These are phyloP conservation scores for Acomys russatus DNA, from an alignment of 2,797 vertebrate species.

Conservation along the genomic window DNA sequence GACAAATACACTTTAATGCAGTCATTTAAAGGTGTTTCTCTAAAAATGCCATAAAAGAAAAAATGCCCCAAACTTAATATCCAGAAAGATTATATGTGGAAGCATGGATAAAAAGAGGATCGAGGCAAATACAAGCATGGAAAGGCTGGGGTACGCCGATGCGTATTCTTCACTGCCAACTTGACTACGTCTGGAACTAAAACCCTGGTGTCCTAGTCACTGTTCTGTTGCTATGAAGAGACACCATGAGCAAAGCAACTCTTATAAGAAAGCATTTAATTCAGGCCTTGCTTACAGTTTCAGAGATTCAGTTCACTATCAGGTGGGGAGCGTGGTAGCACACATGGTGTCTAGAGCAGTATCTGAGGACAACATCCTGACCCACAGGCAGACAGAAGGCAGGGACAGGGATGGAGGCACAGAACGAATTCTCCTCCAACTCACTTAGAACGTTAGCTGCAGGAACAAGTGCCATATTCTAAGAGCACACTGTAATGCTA, in stretches of 20 bases:
- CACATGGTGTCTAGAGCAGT: neutral
- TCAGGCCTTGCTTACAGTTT: neutral
- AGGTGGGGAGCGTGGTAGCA: neutral
- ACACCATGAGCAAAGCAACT: neutral
- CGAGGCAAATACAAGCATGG: neutral
- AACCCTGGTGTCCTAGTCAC: too few relatives aligned
- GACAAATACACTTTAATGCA: slow-evolving; percentile 37
- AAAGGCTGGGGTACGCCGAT: neutral
- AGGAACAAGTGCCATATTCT: neutral
- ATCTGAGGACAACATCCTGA: neutral
- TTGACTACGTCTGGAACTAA: neutral
- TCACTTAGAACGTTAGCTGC: slow-evolving; percentile 25
- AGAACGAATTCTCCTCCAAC: slow-evolving; percentile 10
- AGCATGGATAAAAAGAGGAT: neutral
- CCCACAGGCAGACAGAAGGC: neutral
- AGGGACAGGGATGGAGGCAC: neutral
- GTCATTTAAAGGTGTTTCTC: slow-evolving; percentile 22
- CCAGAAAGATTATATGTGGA: slow-evolving; percentile 10
- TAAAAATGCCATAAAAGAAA: slow-evolving; percentile 42
- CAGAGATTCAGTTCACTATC: neutral
- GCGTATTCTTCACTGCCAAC: neutral
- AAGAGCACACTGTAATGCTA: neutral
- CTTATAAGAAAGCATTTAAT: neutral
- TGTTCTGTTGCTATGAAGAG: neutral
- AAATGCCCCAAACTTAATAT: neutral